A percentile compares a stretch with the other conserved stretches of the same genome.
Evolutionary conservation across 2,888 invertebrate species (phyloP).

Genomic region (Andrena haemorrhoa): DNA sequence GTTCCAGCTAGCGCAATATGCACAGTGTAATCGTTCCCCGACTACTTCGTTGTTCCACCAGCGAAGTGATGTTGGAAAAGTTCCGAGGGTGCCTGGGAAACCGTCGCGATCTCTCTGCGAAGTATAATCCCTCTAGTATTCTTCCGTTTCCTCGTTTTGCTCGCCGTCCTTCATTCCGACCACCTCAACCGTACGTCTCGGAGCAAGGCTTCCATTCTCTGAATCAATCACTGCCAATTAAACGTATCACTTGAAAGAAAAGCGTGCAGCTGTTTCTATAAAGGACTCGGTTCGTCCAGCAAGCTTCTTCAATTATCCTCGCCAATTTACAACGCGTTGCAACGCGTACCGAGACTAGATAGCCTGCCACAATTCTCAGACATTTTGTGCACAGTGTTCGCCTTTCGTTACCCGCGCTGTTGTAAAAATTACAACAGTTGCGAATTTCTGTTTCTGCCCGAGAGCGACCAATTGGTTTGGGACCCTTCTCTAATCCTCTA

Average conservation of each 20-base stretch:
- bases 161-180: constrained; percentile 4
- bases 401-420: no score
- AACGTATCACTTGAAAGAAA: neutral
- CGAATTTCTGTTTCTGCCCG: no score
- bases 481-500: no score
- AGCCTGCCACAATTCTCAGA: no score
- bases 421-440: no score
- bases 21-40: constrained; percentile 21
- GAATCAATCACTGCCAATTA: constrained; percentile 13
- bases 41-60: constrained; percentile 4
- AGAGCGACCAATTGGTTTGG: no score
- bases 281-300: no score
- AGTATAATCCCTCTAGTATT: neutral
- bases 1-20: constrained; percentile 12
- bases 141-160: neutral
- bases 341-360: no score
- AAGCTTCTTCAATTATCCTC: no score
- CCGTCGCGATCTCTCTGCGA: constrained; percentile 7
- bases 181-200: neutral
- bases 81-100: constrained; percentile 11
- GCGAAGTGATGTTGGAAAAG: constrained; percentile 6
- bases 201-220: neutral
- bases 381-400: no score
- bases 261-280: no score
- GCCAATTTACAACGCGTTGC: no score